Base-by-base conservation (phyloP, 2,888 invertebrate species). In the Calliphora vomitoria region DNA sequence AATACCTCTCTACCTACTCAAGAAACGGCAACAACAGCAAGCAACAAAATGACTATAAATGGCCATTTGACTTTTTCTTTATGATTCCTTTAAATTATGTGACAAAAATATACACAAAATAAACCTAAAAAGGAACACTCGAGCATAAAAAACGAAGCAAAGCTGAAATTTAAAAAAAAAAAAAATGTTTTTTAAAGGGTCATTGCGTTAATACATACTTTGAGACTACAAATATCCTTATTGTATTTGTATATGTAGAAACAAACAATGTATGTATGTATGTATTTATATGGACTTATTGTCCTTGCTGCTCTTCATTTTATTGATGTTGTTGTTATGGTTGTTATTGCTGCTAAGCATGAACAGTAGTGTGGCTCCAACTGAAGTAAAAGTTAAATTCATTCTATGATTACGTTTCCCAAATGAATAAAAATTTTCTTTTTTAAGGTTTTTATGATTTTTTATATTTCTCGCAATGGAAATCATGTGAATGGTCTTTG, bases 21-120 rank as follows among this genome's bases (percentile, higher is more conserved):
- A 35, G 55, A 53, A 10, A 58, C 2, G 25, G 0, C 31, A 79
- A 55, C 58, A 68, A n/a, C 55, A 84, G 41, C 44, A 79, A 84
- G 41, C 44, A 79, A 72, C 20, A 53, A 71, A 72, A 72, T 18
- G 55, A 60, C 66, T 68, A 62, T 76, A 83, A 76, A 50, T 64
- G 58, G 53, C 72, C 68, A 69, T 78, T 84, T 81, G 66, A 84
- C 78, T 81, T 76, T 81, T 76, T 62, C 53, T 47, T 84, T 74
- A 81, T 78, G 82, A 74, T 78, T 53, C 47, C 74, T 72, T 87
- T 75, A 87, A 85, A 87, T 84, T 72, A 81, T 78, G 81, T 84
- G 83, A 76, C 60, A 81, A 81, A 78, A 84, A 81, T 53, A 62
- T 69, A 71, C 58, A 66, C 35, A 53, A 72, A 62, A 60, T 25